Evolutionary conservation across 2,888 invertebrate species (phyloP).

Genomic region (Nebria brevicollis): DNA sequence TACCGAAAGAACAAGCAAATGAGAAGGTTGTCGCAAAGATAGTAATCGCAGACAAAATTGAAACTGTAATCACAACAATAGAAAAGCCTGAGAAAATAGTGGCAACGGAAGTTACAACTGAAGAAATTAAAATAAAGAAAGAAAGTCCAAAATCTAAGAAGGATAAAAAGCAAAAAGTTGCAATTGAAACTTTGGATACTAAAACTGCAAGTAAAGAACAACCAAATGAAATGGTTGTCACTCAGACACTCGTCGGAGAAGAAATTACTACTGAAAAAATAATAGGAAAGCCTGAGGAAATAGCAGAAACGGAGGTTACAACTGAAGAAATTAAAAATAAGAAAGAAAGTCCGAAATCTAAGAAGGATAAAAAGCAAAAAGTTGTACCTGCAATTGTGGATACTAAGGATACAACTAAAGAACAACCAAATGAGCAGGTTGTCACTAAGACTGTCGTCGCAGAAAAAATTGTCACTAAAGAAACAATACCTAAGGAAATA

Average conservation of each 20-base stretch:
- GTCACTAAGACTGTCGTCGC: not conserved
- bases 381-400: too few relatives aligned
- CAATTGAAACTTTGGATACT: not conserved
- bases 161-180: not conserved
- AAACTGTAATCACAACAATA: not conserved
- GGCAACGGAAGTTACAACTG: not conserved
- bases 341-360: conserved; percentile 5
- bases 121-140: not conserved
- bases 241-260: not conserved
- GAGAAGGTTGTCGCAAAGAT: not conserved
- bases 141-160: conserved; percentile 10
- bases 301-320: not conserved
- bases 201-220: not conserved
- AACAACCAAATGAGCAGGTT: not conserved
- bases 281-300: not conserved
- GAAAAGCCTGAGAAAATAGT: not conserved
- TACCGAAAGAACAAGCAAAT: not conserved
- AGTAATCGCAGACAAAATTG: not conserved
- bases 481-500: not conserved
- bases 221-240: not conserved
- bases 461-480: not conserved
- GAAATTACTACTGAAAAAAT: not conserved
- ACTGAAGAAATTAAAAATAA: conserved; percentile 15
- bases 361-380: conserved; percentile 5
- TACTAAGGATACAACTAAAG: not conserved